Evolutionary conservation across 2,797 vertebrate genomes (phyloP).

Genomic region (Ispidina picta): DNA sequence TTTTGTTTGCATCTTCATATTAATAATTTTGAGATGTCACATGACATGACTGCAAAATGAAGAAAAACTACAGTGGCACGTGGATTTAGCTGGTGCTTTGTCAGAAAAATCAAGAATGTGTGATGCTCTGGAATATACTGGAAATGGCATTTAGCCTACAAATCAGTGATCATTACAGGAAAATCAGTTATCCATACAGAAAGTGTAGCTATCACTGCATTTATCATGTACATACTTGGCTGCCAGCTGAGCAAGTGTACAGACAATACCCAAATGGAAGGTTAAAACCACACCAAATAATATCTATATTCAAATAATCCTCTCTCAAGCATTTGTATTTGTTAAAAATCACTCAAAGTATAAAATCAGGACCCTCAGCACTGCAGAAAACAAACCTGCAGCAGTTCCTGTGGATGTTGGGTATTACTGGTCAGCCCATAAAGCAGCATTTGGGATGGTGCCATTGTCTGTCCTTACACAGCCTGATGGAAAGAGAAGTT

Average conservation of each 20-base stretch:
- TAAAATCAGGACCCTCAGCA: slow-evolving; percentile 3
- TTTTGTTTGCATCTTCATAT: background rate
- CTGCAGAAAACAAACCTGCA: background rate
- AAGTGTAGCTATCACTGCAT: background rate
- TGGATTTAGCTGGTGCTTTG: background rate
- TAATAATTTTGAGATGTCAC: background rate
- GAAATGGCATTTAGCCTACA: background rate
- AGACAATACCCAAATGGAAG: background rate
- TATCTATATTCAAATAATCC: background rate
- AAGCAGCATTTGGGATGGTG: background rate
- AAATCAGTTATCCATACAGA: background rate
- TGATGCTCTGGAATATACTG: background rate
- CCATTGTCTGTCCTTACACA: background rate
- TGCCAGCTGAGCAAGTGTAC: background rate
- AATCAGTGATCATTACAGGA: background rate
- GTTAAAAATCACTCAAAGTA: slow-evolving; percentile 11
- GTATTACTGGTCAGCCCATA: background rate
- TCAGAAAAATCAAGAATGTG: background rate
- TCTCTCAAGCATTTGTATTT: background rate
- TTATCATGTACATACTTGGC: background rate
- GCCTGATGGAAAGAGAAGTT: slow-evolving; percentile 27
- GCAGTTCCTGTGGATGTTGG: background rate
- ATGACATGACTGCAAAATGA: background rate
- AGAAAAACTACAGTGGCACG: background rate
- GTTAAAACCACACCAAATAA: background rate